phyloP scores from a whole-genome alignment of 2,113 vertebrate species.

The Dascyllus trimaculatus region DNA sequence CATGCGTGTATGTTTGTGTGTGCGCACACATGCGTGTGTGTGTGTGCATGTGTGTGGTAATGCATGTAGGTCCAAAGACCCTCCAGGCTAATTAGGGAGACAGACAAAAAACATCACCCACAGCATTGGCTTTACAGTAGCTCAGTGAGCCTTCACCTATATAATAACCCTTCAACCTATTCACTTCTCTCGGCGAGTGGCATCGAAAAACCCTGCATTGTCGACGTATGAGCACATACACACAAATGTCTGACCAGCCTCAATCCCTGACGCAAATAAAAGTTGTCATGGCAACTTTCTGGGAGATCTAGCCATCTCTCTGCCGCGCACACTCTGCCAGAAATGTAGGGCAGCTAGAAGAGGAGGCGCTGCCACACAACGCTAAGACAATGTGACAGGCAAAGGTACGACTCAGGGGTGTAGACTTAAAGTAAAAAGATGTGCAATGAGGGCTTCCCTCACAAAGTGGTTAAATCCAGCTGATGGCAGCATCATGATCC shows the following conservation, averaged over 20 bases:
- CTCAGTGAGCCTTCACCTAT: constrained; percentile 35
- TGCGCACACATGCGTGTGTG: not conserved
- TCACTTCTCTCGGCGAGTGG: constrained; percentile 40
- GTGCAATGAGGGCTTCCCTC: constrained; percentile 7
- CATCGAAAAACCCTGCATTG: constrained; percentile 30
- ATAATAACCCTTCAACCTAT: constrained; percentile 46
- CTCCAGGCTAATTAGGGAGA: constrained; percentile 68
- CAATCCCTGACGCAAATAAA: constrained; percentile 59
- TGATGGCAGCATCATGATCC: constrained; percentile 8
- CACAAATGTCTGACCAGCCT: constrained; percentile 55
- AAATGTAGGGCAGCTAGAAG: constrained; percentile 57
- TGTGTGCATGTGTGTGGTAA: constrained; percentile 6
- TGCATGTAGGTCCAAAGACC: constrained; percentile 37
- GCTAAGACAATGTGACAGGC: constrained; percentile 29
- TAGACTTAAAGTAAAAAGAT: constrained; percentile 23
- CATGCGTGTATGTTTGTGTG: not conserved
- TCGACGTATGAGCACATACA: constrained; percentile 2
- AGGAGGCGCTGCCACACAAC: constrained; percentile 40
- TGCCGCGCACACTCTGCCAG: constrained; percentile 14
- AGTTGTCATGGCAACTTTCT: constrained; percentile 70
- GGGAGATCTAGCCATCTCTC: constrained; percentile 44
- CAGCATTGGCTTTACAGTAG: constrained; percentile 39
- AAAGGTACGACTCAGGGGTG: constrained; percentile 18
- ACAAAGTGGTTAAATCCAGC: constrained; percentile 19
- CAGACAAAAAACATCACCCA: constrained; percentile 54